Percentiles rank a stretch among this genome's conserved stretches.
Conservation (phyloP, 2,113 vertebrate genomes). For the Motacilla tschutschensis region DNA sequence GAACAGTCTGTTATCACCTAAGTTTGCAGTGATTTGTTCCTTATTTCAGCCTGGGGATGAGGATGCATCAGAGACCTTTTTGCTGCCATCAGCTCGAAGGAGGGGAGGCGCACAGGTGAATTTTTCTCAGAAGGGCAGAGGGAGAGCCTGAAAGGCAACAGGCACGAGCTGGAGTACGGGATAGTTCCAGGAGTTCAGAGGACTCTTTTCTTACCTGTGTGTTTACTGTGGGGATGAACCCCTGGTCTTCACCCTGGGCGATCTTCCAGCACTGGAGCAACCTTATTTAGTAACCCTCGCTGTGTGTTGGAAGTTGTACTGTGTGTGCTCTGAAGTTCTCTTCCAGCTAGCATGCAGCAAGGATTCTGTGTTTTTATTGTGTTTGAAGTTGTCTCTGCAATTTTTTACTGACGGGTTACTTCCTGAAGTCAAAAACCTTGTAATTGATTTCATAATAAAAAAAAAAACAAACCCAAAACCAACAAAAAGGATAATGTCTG, state of each 20-base stretch:
- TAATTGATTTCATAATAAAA: neutral
- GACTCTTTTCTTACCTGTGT: neutral
- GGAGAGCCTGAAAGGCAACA: neutral
- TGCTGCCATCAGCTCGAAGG: neutral
- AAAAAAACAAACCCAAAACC: too few species aligned
- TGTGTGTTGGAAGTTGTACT: neutral
- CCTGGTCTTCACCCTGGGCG: neutral
- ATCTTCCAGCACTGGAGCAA: neutral
- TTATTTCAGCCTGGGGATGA: neutral
- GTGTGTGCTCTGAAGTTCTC: neutral
- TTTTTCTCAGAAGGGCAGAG: neutral
- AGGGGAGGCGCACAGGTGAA: neutral
- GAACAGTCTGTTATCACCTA: neutral
- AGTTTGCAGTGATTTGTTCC: neutral
- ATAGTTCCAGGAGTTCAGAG: neutral
- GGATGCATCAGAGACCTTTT: neutral
- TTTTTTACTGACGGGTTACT: neutral
- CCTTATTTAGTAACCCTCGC: neutral
- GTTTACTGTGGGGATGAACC: neutral
- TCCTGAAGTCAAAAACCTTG: neutral
- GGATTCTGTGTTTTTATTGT: neutral
- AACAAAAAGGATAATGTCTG: neutral
- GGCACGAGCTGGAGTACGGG: neutral
- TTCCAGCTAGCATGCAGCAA: neutral
- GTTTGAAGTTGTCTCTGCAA: neutral